Evolutionary conservation across 1,140 invertebrate genomes (phyloP).

Genomic region (Drosophila murphyi): DNA sequence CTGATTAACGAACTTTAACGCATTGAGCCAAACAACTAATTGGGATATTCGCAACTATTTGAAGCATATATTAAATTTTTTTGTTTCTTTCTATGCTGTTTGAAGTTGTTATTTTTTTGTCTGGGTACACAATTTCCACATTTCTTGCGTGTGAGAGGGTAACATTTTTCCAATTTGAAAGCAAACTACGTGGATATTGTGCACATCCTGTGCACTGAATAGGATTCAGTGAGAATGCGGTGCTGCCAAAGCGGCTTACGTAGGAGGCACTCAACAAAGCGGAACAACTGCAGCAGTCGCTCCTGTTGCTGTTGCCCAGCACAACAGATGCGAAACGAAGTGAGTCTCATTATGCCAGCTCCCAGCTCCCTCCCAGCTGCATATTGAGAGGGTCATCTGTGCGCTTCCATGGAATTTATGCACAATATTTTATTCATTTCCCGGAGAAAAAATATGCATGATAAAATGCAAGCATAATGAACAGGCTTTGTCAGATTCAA

Average conservation of each 20-base stretch:
- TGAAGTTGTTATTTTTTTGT: not conserved
- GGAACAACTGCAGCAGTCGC: constrained; percentile 3
- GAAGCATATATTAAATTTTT: not conserved
- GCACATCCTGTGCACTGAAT: constrained; percentile 42
- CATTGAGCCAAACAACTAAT: not conserved
- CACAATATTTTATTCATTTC: constrained; percentile 3
- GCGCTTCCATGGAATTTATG: not conserved
- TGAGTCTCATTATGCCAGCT: not conserved
- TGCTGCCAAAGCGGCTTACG: constrained; percentile 63
- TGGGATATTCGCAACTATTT: not conserved
- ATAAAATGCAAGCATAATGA: constrained; percentile 52
- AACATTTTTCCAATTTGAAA: constrained; percentile 49
- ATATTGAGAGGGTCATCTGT: not conserved
- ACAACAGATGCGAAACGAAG: not conserved
- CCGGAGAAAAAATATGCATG: not conserved
- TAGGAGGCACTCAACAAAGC: constrained; percentile 4
- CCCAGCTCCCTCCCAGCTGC: not conserved
- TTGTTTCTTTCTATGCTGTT: constrained; percentile 13
- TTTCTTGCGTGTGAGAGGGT: constrained; percentile 1
- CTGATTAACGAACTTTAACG: constrained; percentile 11
- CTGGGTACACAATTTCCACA: constrained; percentile 3
- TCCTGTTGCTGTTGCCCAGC: constrained; percentile 23
- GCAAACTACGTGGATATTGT: constrained; percentile 53
- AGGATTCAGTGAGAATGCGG: constrained; percentile 17
- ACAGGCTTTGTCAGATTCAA: constrained; percentile 18